Base-by-base conservation (phyloP, 2,888 invertebrate species). In the Uropetala carovei region DNA sequence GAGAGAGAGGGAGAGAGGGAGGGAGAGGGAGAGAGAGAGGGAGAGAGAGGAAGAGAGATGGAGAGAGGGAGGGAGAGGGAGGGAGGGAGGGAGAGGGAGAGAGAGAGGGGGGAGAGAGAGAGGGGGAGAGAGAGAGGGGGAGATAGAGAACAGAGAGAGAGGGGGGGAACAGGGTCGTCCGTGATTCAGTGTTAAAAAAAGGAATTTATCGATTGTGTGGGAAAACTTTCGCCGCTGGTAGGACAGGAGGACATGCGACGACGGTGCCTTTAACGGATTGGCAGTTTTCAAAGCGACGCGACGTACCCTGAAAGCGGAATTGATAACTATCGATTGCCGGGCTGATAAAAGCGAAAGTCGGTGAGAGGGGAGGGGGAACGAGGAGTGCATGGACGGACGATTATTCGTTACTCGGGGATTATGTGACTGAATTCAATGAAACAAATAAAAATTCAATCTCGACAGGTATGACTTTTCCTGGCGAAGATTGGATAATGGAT, bases 241-340 rank as follows among this genome's bases (percentile, higher is more conserved):
- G 18, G 59, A 86, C 9, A 60, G 16, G 60, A 43, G 30, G 75
- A 75, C 75, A 75, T 75, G 75, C 27, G 75, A 75, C 75, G 27
- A 75, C 75, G 75, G n/a, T 27, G 75, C 75, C 75, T 75, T 75
- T 75, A 75, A 75, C 75, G 75, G 75, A 75, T 75, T 75, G 75
- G 75, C 75, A 75, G 75, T 27, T 75, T 75, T 27, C 75, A 27
- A 75, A 75, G 75, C 22, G 64, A 64, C n/a, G 64, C 18, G 75
- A 75, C 75, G 75, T 27, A 75, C 27, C 27, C 75, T 75, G 75
- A 75, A 75, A 75, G 27, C 75, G 75, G 75, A 75, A 75, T 27
- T 75, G 75, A 75, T 75, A 75, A 75, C 75, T 75, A 75, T 75
- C 27, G 75, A 75, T 75, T 75, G 75, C 10, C 27, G 22, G 9